Conservation (phyloP, 1,140 invertebrate species). For the Papilio glaucus region DNA sequence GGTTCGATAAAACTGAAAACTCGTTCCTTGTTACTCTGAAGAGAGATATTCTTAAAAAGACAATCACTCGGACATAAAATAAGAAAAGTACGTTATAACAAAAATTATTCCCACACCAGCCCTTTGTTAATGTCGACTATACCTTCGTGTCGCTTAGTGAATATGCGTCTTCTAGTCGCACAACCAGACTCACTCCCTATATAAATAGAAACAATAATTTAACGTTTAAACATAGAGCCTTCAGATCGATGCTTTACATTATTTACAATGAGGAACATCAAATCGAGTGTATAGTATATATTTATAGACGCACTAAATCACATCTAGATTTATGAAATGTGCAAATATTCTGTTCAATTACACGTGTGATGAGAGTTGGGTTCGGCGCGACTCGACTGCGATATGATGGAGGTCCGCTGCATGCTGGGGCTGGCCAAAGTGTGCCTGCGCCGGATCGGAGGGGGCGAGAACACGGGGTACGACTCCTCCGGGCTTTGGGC, state of each 20-base stretch:
- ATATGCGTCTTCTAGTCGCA: slow-evolving; percentile 53
- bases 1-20: slow-evolving; percentile 11
- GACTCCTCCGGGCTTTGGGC: slow-evolving; percentile 89
- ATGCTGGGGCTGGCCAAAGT: slow-evolving; percentile 77
- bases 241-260: slow-evolving; percentile 68
- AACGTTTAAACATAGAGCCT: slow-evolving; percentile 43
- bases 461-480: slow-evolving; percentile 93
- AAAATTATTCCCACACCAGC: slow-evolving; percentile 50
- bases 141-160: slow-evolving; percentile 73
- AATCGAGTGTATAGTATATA: slow-evolving; percentile 50
- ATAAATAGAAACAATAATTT: slow-evolving; percentile 53
- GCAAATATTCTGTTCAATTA: slow-evolving; percentile 81
- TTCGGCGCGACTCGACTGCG: slow-evolving; percentile 87
- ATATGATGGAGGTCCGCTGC: slow-evolving; percentile 87
- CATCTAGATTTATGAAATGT: slow-evolving; percentile 24
- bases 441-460: slow-evolving; percentile 84
- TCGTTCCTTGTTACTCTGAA: slow-evolving; percentile 6
- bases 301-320: slow-evolving; percentile 38
- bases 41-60: slow-evolving; percentile 9
- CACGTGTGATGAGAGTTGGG: slow-evolving; percentile 91
- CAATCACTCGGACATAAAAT: slow-evolving; percentile 24
- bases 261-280: slow-evolving; percentile 63
- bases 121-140: slow-evolving; percentile 49
- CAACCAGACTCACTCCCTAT: slow-evolving; percentile 62
- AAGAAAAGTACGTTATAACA: slow-evolving; percentile 35